Evolutionary conservation across 2,888 invertebrate genomes (phyloP).

Genomic region (Bembecia ichneumoniformis): DNA sequence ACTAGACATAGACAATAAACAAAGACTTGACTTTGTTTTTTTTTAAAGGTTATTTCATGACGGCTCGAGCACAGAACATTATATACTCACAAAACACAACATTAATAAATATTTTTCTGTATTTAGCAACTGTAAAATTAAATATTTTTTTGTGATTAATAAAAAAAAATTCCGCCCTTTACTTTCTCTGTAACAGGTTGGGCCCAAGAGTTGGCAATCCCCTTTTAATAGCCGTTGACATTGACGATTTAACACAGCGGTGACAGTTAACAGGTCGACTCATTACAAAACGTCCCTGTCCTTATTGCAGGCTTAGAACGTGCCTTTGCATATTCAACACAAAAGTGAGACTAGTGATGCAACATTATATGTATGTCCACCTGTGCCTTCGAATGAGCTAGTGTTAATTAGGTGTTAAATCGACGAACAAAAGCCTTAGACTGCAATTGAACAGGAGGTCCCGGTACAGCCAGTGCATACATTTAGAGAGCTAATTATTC

Average conservation of each 20-base stretch:
- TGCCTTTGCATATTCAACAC: constrained; percentile 24
- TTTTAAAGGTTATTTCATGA: too few relatives aligned
- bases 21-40: too few relatives aligned
- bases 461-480: constrained; percentile 21
- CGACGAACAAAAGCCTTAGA: constrained; percentile 31
- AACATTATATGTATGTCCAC: constrained; percentile 16
- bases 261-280: constrained; percentile 31
- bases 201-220: too few relatives aligned
- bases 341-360: constrained; percentile 24
- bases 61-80: too few relatives aligned
- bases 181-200: too few relatives aligned
- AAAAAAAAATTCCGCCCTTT: too few relatives aligned
- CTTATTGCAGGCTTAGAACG: constrained; percentile 24
- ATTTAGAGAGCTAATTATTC: constrained; percentile 64
- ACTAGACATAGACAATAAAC: too few relatives aligned
- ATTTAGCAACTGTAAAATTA: too few relatives aligned
- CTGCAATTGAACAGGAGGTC: constrained; percentile 30
- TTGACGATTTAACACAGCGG: constrained; percentile 5
- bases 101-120: too few relatives aligned
- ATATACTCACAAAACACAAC: too few relatives aligned
- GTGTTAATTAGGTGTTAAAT: constrained; percentile 44
- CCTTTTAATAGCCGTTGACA: too few relatives aligned
- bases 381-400: constrained; percentile 12
- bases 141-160: too few relatives aligned
- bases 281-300: constrained; percentile 30